Percentiles rank a stretch among this genome's conserved stretches.
These are phyloP conservation scores for Hassar affinis DNA, from an alignment of 2,113 vertebrate species.

Conservation along the genomic window DNA sequence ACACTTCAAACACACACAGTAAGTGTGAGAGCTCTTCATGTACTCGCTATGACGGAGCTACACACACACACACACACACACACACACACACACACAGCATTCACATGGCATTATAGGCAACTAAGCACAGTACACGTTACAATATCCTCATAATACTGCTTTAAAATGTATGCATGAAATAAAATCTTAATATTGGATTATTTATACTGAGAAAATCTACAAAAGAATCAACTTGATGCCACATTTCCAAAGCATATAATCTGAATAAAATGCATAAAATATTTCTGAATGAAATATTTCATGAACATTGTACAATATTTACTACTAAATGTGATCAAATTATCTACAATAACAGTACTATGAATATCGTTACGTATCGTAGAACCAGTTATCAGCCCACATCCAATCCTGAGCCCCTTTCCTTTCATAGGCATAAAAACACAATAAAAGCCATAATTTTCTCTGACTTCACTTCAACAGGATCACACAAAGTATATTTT, in stretches of 20 bases:
- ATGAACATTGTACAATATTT: neutral
- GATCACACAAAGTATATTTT: neutral
- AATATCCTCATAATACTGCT: neutral
- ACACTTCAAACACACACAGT: conserved; percentile 82
- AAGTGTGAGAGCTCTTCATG: conserved; percentile 70
- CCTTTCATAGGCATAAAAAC: neutral
- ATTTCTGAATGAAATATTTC: too few species aligned
- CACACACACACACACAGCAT: neutral
- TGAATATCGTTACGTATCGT: neutral
- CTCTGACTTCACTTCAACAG: neutral
- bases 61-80: neutral
- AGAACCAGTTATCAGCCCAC: neutral
- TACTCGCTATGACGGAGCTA: conserved; percentile 9
- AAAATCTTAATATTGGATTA: too few species aligned
- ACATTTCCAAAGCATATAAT: neutral
- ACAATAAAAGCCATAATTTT: neutral
- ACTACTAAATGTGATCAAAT: too few species aligned
- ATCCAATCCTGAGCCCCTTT: neutral
- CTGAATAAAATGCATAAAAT: neutral
- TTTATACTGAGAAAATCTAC: neutral
- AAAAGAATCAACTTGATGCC: neutral
- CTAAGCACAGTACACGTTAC: neutral
- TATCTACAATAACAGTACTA: neutral
- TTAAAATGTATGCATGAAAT: too few species aligned
- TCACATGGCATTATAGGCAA: neutral